These are phyloP conservation scores for Macrotis lagotis DNA, from an alignment of 2,113 vertebrate species.

Conservation along the genomic window DNA sequence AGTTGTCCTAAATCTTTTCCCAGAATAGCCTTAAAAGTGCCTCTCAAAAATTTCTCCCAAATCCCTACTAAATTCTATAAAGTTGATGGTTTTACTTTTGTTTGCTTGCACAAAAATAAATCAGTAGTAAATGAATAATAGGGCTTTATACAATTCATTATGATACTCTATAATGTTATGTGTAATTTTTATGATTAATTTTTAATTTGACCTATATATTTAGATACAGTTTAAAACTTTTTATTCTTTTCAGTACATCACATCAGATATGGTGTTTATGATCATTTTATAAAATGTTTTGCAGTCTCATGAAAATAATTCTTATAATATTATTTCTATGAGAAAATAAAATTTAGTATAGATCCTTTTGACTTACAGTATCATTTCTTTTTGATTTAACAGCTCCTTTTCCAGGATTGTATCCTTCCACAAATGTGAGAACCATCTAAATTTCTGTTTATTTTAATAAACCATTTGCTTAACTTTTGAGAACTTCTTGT, in stretches of 20 bases:
- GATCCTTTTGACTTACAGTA: neutral
- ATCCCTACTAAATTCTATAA: neutral
- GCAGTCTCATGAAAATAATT: neutral
- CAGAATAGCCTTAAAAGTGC: neutral
- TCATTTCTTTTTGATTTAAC: neutral
- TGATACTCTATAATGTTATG: accelerated
- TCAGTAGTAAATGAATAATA: neutral
- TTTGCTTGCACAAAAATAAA: neutral
- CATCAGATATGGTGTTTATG: neutral
- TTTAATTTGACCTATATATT: neutral
- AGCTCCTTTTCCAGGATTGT: neutral
- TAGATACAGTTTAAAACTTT: accelerated
- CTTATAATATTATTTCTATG: neutral
- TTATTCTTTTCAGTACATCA: neutral
- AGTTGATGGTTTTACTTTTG: neutral
- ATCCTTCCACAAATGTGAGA: accelerated
- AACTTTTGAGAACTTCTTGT: neutral
- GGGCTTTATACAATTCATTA: accelerated
- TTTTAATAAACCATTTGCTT: neutral
- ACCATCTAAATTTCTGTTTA: accelerated
- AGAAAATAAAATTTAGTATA: neutral
- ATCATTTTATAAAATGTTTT: neutral
- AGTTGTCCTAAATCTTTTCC: neutral
- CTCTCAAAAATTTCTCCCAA: neutral
- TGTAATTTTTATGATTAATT: neutral